Evolutionary conservation across 2,113 vertebrate genomes (phyloP), one percentile per base, ranked within the genome.

Genomic region (Petroica traversi): DNA sequence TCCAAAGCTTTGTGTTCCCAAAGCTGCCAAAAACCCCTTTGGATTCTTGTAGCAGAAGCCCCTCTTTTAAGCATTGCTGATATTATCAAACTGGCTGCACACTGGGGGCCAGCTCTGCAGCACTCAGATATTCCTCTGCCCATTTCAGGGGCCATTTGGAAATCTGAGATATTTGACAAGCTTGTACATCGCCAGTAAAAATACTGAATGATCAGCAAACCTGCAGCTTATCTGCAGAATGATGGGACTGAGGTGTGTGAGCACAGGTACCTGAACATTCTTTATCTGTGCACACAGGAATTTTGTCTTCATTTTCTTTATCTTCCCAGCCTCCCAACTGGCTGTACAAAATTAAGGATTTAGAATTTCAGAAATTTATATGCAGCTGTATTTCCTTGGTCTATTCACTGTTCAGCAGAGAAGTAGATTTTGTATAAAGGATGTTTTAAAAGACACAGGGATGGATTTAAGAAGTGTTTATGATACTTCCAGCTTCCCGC

Each of bases 211-310:
- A 36, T 52, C 43, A 51, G 15, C 40, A 54, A 67, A 58, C 34
- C 20, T 63, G 67, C 31, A 41, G 28, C 40, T 67, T 62, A 26
- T 34, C 8, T 6, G 38, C 43, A 26, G 5, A 71, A 82, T 23
- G 24, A 25, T 29, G 36, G 33, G 16, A 61, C 14, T 20, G 36
- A 33, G 1, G 1, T 23, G 14, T 25, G 7, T 20, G 19, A 66
- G 19, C 36, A n/a, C 28, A 76, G 72, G 36, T 24, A 43, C 33
- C 22, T 9, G 2, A 79, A 59, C 3, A 1, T n/a, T 55, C 29
- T 46, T 77, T 34, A 29, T 16, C 46, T 76, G 33, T 69, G n/a
- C 62, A 28, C 18, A 4, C 1, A 0, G 8, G 40, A 7, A 1
- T 40, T 67, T 57, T 82, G 5, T 2, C 79, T 67, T 29, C 5